These are phyloP conservation scores for Spisula solida DNA, from an alignment of 2,888 invertebrate species.

Conservation along the genomic window DNA sequence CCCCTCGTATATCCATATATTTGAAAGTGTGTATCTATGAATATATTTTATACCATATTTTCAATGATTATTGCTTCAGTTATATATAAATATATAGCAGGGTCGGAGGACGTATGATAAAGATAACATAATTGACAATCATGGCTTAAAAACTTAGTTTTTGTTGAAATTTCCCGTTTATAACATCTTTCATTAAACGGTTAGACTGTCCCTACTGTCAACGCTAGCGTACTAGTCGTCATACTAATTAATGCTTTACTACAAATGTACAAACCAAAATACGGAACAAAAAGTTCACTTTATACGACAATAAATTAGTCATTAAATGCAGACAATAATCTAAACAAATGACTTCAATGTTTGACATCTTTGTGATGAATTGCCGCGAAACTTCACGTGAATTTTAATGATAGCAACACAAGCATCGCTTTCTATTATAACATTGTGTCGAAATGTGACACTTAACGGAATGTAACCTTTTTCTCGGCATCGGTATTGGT, in stretches of 20 bases:
- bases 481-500: neutral
- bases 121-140: neutral
- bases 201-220: neutral
- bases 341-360: constrained; percentile 21
- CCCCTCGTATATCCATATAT: too few relatives aligned
- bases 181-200: neutral
- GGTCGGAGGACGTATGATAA: too few relatives aligned
- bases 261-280: too few relatives aligned
- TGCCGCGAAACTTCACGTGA: constrained; percentile 28
- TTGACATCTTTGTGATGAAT: constrained; percentile 48
- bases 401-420: constrained; percentile 18
- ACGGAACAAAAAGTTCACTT: neutral
- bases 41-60: too few relatives aligned
- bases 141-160: neutral
- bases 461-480: neutral
- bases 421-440: neutral
- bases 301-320: constrained; percentile 20
- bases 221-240: neutral
- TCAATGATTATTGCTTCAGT: too few relatives aligned
- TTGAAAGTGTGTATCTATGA: too few relatives aligned
- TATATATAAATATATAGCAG: too few relatives aligned
- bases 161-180: neutral
- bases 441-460: neutral
- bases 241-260: neutral
- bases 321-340: constrained; percentile 32